Base-by-base conservation (phyloP, 1,140 invertebrate genomes). In the Achatina immaculata region DNA sequence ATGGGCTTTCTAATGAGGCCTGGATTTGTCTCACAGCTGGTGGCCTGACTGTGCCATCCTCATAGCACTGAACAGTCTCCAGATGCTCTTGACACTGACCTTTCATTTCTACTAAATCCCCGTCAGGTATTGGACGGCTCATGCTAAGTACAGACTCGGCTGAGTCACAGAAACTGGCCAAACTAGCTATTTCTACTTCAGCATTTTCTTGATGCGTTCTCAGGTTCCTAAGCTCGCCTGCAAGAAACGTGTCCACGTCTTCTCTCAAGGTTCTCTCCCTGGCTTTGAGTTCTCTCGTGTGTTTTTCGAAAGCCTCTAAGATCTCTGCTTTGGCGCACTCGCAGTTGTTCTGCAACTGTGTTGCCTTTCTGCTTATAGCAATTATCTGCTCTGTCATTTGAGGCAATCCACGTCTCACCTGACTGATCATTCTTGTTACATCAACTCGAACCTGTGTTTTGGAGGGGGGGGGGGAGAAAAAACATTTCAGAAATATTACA, bases 81-180 rank as follows among this genome's bases (percentile, higher is more conserved):
- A 89, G 81, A 58, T 88, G 83, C 62, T 89, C 85, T 14, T 82
- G 74, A 81, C 89, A 88, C 65, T 89, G 88, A 77, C 84, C 74
- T 76, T 86, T 86, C 36, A 88, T 72, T n/a, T 86, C 86, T 6
- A 88, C 82, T n/a, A 90, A 71, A 69, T 88, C 88, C 24, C 85
- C 85, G 78, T 86, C 84, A 28, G 90, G 88, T 78, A 91, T 90
- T 83, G 87, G 88, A 84, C 71, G 88, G 84, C 75, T 87, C 87
- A 86, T 96, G 94, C 88, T 95, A 95, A 93, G 97, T 95, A 92
- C 97, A 94, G 91, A 96, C 92, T 99, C 97, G n/a, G 96, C 96
- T 81, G 98, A 93, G 90, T 99, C 97, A 92, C 97, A 98, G 91
- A 99, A 99, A 88, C 96, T 96, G 85, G 95, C 93, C 80, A 99